These are phyloP conservation scores for Chrosomus eos DNA, from an alignment of 2,797 vertebrate species.

Conservation along the genomic window DNA sequence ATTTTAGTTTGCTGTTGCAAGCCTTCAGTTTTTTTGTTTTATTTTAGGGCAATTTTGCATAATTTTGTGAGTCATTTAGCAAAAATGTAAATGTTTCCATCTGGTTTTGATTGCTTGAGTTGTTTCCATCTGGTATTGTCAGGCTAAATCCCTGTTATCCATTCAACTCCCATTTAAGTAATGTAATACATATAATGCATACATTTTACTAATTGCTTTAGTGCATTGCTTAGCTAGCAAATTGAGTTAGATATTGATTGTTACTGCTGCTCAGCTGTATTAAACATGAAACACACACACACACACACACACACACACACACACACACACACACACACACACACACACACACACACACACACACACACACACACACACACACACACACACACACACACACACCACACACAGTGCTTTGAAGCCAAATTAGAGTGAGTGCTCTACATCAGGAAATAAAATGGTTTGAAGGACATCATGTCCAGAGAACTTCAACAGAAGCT, in stretches of 20 bases:
- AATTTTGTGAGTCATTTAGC: constrained; percentile 27
- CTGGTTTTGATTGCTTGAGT: constrained; percentile 36
- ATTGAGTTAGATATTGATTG: constrained; percentile 56
- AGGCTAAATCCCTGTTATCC: not conserved
- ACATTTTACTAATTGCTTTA: not conserved
- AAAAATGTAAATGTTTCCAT: constrained; percentile 28
- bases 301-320: constrained; percentile 3
- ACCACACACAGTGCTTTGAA: not conserved
- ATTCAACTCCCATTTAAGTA: constrained; percentile 16
- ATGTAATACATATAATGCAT: not conserved
- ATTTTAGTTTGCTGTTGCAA: not conserved
- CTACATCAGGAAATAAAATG: constrained; percentile 1
- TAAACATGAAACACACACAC: constrained; percentile 52
- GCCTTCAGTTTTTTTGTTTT: constrained; percentile 16
- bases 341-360: not conserved
- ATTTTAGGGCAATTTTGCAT: not conserved
- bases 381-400: not conserved
- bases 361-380: not conserved
- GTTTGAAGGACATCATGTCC: not conserved
- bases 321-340: not conserved
- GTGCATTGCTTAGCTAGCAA: constrained; percentile 29
- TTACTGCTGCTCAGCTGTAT: constrained; percentile 46
- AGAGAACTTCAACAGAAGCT: not conserved
- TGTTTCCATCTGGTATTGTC: constrained; percentile 4
- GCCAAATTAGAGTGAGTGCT: constrained; percentile 7